Conservation (phyloP, 92 coral and sea anemone genomes). For the Chrysogorgia sp. region DNA sequence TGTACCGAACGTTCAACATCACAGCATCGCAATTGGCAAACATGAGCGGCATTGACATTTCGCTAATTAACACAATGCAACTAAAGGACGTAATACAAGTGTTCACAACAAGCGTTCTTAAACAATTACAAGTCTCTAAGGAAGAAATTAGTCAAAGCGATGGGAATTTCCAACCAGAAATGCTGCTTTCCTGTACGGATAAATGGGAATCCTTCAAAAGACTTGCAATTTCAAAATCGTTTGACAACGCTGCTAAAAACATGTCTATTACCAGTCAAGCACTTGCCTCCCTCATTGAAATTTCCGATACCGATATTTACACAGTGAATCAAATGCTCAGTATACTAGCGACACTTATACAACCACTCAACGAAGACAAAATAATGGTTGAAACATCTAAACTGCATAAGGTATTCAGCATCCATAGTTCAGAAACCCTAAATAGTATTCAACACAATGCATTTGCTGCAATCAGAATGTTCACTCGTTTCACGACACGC, state of each 20-base stretch:
- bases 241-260: conserved; percentile 8
- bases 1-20: conserved; percentile 27
- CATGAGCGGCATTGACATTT: conserved; percentile 2
- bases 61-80: conserved; percentile 1
- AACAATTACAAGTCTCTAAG: not conserved
- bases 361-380: conserved; percentile 15
- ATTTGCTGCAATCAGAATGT: not conserved
- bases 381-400: conserved; percentile 2
- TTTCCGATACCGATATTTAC: not conserved
- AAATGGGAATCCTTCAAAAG: conserved; percentile 33
- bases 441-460: not conserved
- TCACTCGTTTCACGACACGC: conserved; percentile 13
- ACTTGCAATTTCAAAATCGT: conserved; percentile 14
- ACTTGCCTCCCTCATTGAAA: conserved; percentile 1
- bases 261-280: conserved; percentile 13
- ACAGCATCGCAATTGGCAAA: conserved; percentile 8
- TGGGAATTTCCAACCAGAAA: not conserved
- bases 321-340: conserved; percentile 10
- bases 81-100: conserved; percentile 5
- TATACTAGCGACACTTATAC: not conserved
- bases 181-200: conserved; percentile 32
- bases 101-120: conserved; percentile 16
- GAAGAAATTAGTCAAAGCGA: conserved; percentile 11
- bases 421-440: not conserved
- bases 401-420: not conserved